Base-by-base conservation (phyloP, 2,888 invertebrate genomes). In the Lasioglossum marginatum region DNA sequence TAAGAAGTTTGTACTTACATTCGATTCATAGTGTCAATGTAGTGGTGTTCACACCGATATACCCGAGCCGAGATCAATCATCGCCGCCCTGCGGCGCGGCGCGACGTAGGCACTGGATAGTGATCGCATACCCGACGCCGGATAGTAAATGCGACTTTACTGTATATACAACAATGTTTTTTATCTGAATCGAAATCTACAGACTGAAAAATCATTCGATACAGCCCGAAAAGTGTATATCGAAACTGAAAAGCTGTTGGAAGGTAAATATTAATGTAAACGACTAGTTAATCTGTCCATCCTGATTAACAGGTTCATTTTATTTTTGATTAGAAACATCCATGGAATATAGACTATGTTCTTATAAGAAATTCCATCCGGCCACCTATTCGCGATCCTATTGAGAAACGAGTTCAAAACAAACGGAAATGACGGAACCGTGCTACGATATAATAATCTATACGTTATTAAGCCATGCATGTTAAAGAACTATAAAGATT, bases 401-500 rank as follows among this genome's bases (percentile, higher is more conserved):
- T 66, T 31, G 45, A 48, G 45, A 45, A 77, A 45, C 63, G 81
- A 52, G 77, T 77, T 66, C 71, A 40, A 72, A 63, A 77, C 27
- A 77, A 81, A 81, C 76, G 75, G 68, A 80, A 80, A 70, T 75
- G 75, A 70, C 75, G 81, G 75, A 60, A 45, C 68, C 68, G 23
- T 27, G 57, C 27, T 60, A 66, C 68, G 68, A 66, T 72, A 57
- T 66, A 79, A 60, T 73, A 79, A 68, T 75, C 60, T 14, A 40
- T 70, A 40, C 37, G 40, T n/a, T n/a, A 70, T 70, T 40, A 27
- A 68, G n/a, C n/a, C 40, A 40, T n/a, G 40, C 70, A 70, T 70
- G n/a, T 40, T 37, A 23, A 37, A 34, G 68, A 68, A 23, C 37
- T 68, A 37, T 37, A 68, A 40, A 70, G 40, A 70, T 40, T n/a